phyloP scores from a whole-genome alignment of 2,797 vertebrate species.

The Sebastes baramenuke region DNA sequence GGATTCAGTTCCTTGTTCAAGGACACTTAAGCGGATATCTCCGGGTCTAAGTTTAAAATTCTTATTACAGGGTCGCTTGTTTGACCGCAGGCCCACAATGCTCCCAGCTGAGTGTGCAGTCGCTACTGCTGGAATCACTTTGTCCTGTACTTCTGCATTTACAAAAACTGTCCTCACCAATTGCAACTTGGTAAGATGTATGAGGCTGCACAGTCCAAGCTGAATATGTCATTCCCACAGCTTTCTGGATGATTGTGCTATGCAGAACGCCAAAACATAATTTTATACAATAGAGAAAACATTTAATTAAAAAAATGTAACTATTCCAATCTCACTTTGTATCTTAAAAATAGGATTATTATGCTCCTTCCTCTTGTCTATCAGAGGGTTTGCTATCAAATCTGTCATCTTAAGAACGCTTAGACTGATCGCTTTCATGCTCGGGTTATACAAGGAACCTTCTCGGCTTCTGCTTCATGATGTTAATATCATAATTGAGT shows the following conservation, averaged over 20 bases:
- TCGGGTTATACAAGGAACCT: neutral
- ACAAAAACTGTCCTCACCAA: neutral
- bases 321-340: neutral
- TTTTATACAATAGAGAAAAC: neutral
- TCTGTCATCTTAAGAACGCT: neutral
- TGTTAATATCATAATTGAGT: neutral
- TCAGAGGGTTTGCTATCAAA: neutral
- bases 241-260: neutral
- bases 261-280: neutral
- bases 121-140: neutral
- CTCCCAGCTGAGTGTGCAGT: neutral
- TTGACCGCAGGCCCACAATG: neutral
- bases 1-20: conserved; percentile 5
- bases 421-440: neutral
- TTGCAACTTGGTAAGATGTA: neutral
- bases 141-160: neutral
- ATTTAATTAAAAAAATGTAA: neutral
- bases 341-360: neutral
- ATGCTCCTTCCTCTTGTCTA: neutral
- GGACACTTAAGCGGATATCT: conserved; percentile 16
- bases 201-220: neutral
- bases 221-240: neutral
- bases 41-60: neutral
- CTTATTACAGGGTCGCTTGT: conserved; percentile 5
- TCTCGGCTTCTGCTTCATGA: neutral